Evolutionary conservation across 2,797 vertebrate genomes (phyloP).

Genomic region (Darevskia nairensis): DNA sequence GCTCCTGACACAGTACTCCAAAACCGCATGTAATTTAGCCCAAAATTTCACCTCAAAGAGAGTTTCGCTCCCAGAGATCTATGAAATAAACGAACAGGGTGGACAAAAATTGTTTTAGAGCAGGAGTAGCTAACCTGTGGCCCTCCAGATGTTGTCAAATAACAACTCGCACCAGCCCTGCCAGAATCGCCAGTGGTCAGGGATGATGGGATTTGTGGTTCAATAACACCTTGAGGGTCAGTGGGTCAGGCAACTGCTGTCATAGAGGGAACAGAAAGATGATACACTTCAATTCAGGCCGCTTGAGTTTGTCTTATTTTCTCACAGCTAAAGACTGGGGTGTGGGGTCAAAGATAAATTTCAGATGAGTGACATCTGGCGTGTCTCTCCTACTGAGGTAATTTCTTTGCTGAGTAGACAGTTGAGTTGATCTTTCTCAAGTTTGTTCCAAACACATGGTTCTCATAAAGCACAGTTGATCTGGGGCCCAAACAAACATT

Average conservation of each 20-base stretch:
- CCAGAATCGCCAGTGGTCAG: too few relatives aligned
- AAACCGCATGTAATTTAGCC: not conserved
- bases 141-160: too few relatives aligned
- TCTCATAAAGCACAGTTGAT: not conserved
- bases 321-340: not conserved
- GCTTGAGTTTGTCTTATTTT: not conserved
- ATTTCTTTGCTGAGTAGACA: rapidly evolving
- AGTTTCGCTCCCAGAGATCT: not conserved
- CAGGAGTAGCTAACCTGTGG: too few relatives aligned
- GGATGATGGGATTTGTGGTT: too few relatives aligned
- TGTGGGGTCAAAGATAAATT: not conserved
- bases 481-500: slow-evolving; percentile 8
- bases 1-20: not conserved
- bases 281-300: not conserved
- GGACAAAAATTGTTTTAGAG: not conserved
- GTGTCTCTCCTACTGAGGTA: not conserved
- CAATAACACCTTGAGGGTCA: too few relatives aligned
- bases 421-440: not conserved
- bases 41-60: not conserved
- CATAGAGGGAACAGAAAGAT: not conserved
- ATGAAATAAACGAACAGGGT: not conserved
- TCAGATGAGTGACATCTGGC: slow-evolving; percentile 10
- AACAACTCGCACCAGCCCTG: too few relatives aligned
- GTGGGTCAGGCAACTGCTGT: too few relatives aligned
- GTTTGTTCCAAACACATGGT: not conserved